These are phyloP conservation scores for Megalops cyprinoides DNA, from an alignment of 2,797 vertebrate species.

Conservation along the genomic window DNA sequence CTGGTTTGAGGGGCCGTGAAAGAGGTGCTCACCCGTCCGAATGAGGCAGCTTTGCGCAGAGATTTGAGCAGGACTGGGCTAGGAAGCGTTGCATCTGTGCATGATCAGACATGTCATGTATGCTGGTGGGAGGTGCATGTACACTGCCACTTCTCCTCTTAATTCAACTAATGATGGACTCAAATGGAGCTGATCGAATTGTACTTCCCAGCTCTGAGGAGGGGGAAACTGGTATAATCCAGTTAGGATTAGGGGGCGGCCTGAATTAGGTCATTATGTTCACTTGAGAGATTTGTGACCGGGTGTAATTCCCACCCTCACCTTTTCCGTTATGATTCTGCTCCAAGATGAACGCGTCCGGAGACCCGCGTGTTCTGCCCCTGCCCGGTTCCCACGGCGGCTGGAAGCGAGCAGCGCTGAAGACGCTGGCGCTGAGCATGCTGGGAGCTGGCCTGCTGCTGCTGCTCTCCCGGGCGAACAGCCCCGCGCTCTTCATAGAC, in stretches of 20 bases:
- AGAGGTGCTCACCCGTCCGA: neutral
- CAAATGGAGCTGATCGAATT: slow-evolving; percentile 8
- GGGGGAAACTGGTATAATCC: slow-evolving; percentile 29
- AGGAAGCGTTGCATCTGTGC: slow-evolving; percentile 1
- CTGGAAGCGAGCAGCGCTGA: slow-evolving; percentile 60
- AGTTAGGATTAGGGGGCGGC: slow-evolving; percentile 29
- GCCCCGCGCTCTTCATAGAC: slow-evolving; percentile 37
- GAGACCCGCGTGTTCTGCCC: slow-evolving; percentile 68
- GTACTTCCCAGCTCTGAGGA: neutral
- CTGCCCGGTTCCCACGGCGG: slow-evolving; percentile 49
- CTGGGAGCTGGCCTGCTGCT: slow-evolving; percentile 74
- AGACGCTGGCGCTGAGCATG: slow-evolving; percentile 62
- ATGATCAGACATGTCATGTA: neutral
- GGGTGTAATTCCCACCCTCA: neutral
- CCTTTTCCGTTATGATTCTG: slow-evolving; percentile 41
- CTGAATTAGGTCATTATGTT: slow-evolving; percentile 19
- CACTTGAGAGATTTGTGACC: neutral
- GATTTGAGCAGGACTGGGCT: slow-evolving; percentile 8
- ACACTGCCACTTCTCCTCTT: slow-evolving; percentile 11
- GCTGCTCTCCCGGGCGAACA: slow-evolving; percentile 58
- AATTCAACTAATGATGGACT: slow-evolving; percentile 20
- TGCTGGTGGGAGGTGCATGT: neutral
- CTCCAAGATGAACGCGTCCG: slow-evolving; percentile 71
- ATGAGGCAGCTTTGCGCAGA: neutral
- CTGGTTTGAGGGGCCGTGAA: neutral